Conservation (phyloP, 2,888 invertebrate genomes). For the Idaea dimidiata region DNA sequence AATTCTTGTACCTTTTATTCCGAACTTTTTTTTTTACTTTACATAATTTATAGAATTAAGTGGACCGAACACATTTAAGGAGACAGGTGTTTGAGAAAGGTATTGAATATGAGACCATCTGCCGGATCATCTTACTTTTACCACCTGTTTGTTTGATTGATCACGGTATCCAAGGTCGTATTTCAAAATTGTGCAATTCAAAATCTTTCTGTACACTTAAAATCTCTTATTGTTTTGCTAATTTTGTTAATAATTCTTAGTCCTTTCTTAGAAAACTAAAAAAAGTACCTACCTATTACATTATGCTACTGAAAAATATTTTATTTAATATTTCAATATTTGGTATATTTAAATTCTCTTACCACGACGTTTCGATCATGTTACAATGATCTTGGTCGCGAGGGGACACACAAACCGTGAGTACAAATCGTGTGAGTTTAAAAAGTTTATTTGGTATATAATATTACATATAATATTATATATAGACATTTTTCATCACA, state of each 20-base stretch:
- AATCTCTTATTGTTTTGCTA: not conserved
- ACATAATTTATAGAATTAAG: not conserved
- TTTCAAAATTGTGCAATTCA: not conserved
- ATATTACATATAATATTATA: too few species aligned
- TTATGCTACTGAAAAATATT: too few species aligned
- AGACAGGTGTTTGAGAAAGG: not conserved
- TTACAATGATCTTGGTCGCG: too few species aligned
- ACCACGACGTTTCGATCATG: too few species aligned
- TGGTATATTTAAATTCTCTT: too few species aligned
- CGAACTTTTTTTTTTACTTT: not conserved
- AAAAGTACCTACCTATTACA: too few species aligned
- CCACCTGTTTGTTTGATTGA: not conserved
- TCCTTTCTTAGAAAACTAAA: not conserved
- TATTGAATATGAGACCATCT: not conserved
- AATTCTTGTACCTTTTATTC: slow-evolving; percentile 1
- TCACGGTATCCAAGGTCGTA: not conserved
- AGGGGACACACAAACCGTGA: too few species aligned
- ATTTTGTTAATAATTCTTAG: too few species aligned
- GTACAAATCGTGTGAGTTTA: too few species aligned
- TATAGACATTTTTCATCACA: too few species aligned
- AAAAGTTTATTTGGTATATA: too few species aligned
- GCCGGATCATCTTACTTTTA: not conserved
- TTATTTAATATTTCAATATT: too few species aligned
- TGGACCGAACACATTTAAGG: not conserved
- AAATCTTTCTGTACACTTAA: not conserved